Conservation (phyloP, 2,888 invertebrate species). For the Venusia cambrica region DNA sequence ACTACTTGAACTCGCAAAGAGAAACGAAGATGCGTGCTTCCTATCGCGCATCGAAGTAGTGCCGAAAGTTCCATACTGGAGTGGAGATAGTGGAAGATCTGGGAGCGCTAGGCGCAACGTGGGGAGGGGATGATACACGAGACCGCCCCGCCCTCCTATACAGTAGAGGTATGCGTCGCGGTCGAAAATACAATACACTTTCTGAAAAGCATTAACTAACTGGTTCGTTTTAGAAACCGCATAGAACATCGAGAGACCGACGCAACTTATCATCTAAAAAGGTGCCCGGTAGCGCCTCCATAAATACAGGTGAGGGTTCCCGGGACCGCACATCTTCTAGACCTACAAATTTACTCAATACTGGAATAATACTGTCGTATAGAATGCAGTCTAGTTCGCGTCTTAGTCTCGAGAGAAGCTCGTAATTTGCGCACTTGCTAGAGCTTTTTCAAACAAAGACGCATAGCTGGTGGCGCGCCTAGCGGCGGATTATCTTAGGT, state of each 20-base stretch:
- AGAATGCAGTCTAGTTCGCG: slow-evolving; percentile 37
- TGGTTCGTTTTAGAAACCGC: slow-evolving; percentile 41
- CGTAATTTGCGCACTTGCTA: slow-evolving; percentile 30
- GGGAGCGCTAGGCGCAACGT: slow-evolving; percentile 68
- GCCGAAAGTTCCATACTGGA: slow-evolving; percentile 57
- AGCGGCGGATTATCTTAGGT: slow-evolving; percentile 53
- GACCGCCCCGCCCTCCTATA: slow-evolving; percentile 15
- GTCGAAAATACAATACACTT: slow-evolving; percentile 33
- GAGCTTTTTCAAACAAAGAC: no score
- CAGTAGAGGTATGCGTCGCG: slow-evolving; percentile 3
- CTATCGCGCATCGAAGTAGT: slow-evolving; percentile 53
- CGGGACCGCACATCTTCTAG: slow-evolving; percentile 47
- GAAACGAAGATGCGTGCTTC: slow-evolving; percentile 36
- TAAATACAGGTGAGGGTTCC: slow-evolving; percentile 38
- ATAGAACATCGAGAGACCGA: slow-evolving; percentile 32
- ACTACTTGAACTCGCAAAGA: slow-evolving; percentile 52
- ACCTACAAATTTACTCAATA: slow-evolving; percentile 38
- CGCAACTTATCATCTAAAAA: slow-evolving; percentile 21
- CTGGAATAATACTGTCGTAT: slow-evolving; percentile 44
- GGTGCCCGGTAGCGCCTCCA: slow-evolving; percentile 35
- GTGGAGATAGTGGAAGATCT: slow-evolving; percentile 72
- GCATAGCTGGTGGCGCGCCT: no score
- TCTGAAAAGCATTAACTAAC: slow-evolving; percentile 38
- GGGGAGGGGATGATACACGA: slow-evolving; percentile 26
- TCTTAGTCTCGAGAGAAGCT: slow-evolving; percentile 23